Base-by-base conservation (phyloP, 1,140 invertebrate genomes). In the Saccostrea echinata region DNA sequence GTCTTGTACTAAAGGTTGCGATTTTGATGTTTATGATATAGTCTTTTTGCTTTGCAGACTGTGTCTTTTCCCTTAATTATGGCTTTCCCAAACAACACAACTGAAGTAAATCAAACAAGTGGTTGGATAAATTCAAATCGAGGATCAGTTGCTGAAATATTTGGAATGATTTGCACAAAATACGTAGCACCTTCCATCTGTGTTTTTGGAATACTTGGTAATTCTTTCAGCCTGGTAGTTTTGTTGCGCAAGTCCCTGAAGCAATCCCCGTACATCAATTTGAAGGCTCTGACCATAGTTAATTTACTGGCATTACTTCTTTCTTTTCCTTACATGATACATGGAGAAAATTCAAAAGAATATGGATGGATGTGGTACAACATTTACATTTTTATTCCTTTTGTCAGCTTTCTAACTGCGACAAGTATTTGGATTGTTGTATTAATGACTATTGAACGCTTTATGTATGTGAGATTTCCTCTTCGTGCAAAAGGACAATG, bases 181-280 rank as follows among this genome's bases (percentile, higher is more conserved):
- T 87, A 86, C 30, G 57, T 86, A 18, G 85, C 52, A 3, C 91
- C 91, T 35, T 57, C 87, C 27, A 83, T 92, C n/a, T 92, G 92
- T 52, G 76, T 86, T 16, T 89, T 91, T 71, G 92, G 92, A 27
- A 90, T 92, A n/a, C 18, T 90, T 9, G 88, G 91, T 21, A 92
- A 92, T 82, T 87, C 88, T 6, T 24, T 92, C 3, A 92, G 91
- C 81, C 84, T 92, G 43, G 84, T 87, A 33, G 91, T 92, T 18
- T 86, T 92, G 4, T 85, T 89, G 18, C 86, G 85, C 3, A 81
- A 57, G 35, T 51, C 80, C 11, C 80, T 92, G n/a, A 90, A 88
- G 53, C 82, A 89, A 30, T 92, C 92, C 0, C 89, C 92, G 21
- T 92, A 92, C 71, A 89, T 88, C 11, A 92, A 92, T 86, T 85